These are phyloP conservation scores for Dusona sp. DNA, from an alignment of 2,888 invertebrate species.

Conservation along the genomic window DNA sequence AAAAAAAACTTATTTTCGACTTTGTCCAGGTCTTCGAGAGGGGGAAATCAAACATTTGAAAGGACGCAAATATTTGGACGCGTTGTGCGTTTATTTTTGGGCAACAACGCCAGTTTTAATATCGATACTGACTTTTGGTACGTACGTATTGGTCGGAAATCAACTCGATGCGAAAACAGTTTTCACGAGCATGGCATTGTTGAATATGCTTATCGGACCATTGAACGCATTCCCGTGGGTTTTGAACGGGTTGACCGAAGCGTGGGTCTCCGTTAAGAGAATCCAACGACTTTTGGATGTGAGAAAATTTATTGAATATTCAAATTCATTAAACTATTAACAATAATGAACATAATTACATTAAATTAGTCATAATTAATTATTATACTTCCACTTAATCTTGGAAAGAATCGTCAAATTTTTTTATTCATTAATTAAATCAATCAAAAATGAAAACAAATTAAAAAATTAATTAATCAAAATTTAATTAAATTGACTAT, in stretches of 20 bases:
- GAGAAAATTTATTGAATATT: constrained; percentile 80
- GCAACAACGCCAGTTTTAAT: constrained; percentile 98
- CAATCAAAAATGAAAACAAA: no score
- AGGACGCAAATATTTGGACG: constrained; percentile 97
- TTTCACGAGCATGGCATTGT: constrained; percentile 96
- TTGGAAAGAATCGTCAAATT: neutral
- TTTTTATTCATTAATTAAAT: no score
- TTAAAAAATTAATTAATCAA: no score
- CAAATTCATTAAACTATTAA: neutral
- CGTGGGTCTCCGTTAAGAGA: constrained; percentile 96
- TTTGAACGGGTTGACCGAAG: constrained; percentile 97
- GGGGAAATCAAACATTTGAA: constrained; percentile 92
- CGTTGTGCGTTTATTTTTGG: constrained; percentile 99
- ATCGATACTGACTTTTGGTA: constrained; percentile 92
- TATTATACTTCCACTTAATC: neutral
- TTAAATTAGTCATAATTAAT: no score
- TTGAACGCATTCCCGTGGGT: constrained; percentile 99
- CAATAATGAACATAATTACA: neutral
- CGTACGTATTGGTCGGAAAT: constrained; percentile 92
- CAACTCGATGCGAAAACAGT: constrained; percentile 94
- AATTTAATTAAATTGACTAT: neutral
- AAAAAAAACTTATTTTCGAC: neutral
- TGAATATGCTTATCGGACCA: constrained; percentile 98
- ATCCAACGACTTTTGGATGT: constrained; percentile 93
- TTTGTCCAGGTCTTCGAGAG: constrained; percentile 87